Evolutionary conservation across 2,113 vertebrate genomes (phyloP), one percentile per base, ranked within the genome.

Genomic region (Acinonyx jubatus): DNA sequence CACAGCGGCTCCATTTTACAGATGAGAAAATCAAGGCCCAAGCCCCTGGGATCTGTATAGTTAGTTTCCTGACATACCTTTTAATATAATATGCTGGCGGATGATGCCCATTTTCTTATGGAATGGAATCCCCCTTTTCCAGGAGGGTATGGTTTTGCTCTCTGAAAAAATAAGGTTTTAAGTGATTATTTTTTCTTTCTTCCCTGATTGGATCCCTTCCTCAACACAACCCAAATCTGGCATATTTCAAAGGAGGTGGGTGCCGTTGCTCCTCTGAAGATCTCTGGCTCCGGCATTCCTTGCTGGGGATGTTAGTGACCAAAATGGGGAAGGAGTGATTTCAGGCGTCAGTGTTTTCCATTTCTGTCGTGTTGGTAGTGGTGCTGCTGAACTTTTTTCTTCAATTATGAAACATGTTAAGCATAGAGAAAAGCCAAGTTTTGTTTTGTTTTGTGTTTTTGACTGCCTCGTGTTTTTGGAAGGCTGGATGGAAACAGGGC

Each of bases 381-480:
- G 73, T 65, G 94, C 89, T 19, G 25, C 82, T 76, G 82, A 29
- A 19, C 71, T 73, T 50, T 27, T 73, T 48, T 73, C 31, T 65
- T 52, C 89, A 92, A 6, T 92, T 91, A 94, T 23, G 83, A 93
- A 86, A 92, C 83, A 63, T 96, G 90, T 96, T 63, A 91, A 93
- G 78, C 65, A 1, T 19, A 71, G 79, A 80, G 73, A 94, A 86
- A 87, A 86, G 50, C 48, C 90, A 65, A 74, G 57, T 90, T 92
- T 73, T 31, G 91, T 48, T 82, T 79, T 55, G 25, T n/a, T 81
- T 74, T 52, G 16, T 57, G 73, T 18, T 9, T 81, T 71, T 65
- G n/a, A 55, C n/a, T 50, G 63, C 84, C 50, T 95, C 7, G 6
- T 89, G 68, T 29, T 78, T 97, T 86, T 36, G 52, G 73, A 74